Percentiles rank a stretch among this genome's conserved stretches.
phyloP scores from a whole-genome alignment of 2,113 vertebrate genomes.

The Motacilla tschutschensis region DNA sequence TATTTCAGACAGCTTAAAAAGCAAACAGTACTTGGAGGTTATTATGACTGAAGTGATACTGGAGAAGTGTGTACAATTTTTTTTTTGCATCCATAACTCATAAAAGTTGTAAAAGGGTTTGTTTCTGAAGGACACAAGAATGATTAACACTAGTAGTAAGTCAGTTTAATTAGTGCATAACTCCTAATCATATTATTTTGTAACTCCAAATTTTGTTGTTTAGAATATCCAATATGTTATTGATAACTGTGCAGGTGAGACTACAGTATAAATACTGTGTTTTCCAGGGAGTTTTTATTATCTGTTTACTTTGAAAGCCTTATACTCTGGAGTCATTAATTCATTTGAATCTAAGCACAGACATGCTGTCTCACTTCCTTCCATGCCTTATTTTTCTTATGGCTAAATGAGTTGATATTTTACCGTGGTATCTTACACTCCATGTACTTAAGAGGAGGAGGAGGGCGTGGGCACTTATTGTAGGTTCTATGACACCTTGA shows the following conservation, averaged over 20 bases:
- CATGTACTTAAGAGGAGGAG: background rate
- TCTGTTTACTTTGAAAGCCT: background rate
- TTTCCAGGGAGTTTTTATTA: background rate
- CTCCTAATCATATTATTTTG: background rate
- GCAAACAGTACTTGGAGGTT: conserved; percentile 25
- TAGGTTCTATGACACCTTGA: background rate
- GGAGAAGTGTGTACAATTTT: background rate
- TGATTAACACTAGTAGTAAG: background rate
- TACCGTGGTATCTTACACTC: background rate
- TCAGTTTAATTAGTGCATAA: background rate
- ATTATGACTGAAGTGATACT: background rate
- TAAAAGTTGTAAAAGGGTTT: background rate
- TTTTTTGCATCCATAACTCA: background rate
- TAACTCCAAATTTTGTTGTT: background rate
- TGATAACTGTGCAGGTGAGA: background rate
- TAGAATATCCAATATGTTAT: background rate
- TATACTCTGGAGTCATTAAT: background rate
- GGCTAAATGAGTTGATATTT: background rate
- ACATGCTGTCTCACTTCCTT: background rate
- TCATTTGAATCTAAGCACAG: background rate
- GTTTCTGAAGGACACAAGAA: background rate
- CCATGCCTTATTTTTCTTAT: background rate
- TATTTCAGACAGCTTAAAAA: conserved; percentile 55
- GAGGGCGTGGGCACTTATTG: fast-evolving
- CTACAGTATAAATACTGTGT: background rate